A percentile compares a stretch with the other conserved stretches of the same genome.
Evolutionary conservation across 2,797 vertebrate species (phyloP).

Genomic region (Siniperca scherzeri): DNA sequence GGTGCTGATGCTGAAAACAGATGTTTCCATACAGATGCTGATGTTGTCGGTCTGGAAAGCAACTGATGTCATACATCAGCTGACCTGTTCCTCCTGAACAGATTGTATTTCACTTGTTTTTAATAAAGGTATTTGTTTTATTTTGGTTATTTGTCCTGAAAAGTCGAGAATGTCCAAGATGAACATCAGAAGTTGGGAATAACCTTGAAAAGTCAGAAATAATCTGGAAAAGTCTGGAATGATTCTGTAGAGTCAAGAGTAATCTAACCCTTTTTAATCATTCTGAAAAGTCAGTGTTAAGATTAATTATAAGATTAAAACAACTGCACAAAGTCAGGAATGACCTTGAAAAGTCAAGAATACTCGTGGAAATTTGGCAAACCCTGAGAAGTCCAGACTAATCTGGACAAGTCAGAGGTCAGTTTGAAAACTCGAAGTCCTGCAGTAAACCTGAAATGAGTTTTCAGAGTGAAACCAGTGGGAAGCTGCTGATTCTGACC

Average conservation of each 20-base stretch:
- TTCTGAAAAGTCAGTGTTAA: too few species aligned
- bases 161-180: background rate
- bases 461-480: too few species aligned
- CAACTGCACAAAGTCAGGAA: background rate
- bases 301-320: too few species aligned
- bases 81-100: background rate
- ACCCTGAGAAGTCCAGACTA: too few species aligned
- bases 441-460: too few species aligned
- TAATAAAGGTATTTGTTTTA: too few species aligned
- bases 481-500: background rate
- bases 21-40: background rate
- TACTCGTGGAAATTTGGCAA: background rate
- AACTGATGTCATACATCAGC: background rate
- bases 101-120: background rate
- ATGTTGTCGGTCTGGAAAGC: too few species aligned
- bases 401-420: too few species aligned
- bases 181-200: too few species aligned
- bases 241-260: background rate
- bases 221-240: background rate
- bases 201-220: background rate
- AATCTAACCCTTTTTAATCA: background rate
- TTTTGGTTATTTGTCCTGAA: background rate
- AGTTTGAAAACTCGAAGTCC: too few species aligned
- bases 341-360: background rate
- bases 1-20: slow-evolving; percentile 69